Percentiles rank a stretch among this genome's conserved stretches.
These are phyloP conservation scores for Heliconius congener DNA, from an alignment of 1,140 invertebrate species.

Conservation along the genomic window DNA sequence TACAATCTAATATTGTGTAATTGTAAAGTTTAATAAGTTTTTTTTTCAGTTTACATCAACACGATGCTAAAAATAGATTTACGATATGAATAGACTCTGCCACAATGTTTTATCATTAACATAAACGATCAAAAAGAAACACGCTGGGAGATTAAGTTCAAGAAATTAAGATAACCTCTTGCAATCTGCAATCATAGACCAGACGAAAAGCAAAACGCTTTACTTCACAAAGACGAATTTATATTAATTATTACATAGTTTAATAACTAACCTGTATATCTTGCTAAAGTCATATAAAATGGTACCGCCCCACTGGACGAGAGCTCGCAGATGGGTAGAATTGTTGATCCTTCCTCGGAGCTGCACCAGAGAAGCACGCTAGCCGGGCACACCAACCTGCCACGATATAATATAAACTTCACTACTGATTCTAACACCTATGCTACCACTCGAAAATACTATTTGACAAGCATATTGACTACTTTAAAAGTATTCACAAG, in stretches of 20 bases:
- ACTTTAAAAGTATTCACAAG: slow-evolving; percentile 59
- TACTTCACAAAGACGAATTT: not conserved
- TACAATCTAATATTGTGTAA: not conserved
- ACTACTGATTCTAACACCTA: slow-evolving; percentile 46
- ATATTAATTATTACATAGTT: not conserved
- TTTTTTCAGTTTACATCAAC: not conserved
- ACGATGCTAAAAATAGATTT: slow-evolving; percentile 1
- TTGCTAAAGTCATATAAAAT: slow-evolving; percentile 93
- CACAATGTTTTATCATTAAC: not conserved
- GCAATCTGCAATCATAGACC: not conserved
- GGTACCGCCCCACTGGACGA: slow-evolving; percentile 91
- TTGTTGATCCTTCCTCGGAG: slow-evolving; percentile 73
- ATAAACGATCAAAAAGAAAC: not conserved
- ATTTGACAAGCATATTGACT: slow-evolving; percentile 42
- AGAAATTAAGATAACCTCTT: slow-evolving; percentile 6
- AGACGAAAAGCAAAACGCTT: not conserved
- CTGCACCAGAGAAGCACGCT: slow-evolving; percentile 66
- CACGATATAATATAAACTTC: slow-evolving; percentile 62
- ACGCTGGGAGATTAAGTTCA: not conserved
- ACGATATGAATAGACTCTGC: not conserved
- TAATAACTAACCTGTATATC: slow-evolving; percentile 85
- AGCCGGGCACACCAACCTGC: slow-evolving; percentile 72
- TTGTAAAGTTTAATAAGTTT: not conserved
- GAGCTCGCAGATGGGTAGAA: slow-evolving; percentile 79
- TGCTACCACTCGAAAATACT: slow-evolving; percentile 31